These are phyloP conservation scores for Lasius platythorax DNA, from an alignment of 2,888 invertebrate species.

Conservation along the genomic window DNA sequence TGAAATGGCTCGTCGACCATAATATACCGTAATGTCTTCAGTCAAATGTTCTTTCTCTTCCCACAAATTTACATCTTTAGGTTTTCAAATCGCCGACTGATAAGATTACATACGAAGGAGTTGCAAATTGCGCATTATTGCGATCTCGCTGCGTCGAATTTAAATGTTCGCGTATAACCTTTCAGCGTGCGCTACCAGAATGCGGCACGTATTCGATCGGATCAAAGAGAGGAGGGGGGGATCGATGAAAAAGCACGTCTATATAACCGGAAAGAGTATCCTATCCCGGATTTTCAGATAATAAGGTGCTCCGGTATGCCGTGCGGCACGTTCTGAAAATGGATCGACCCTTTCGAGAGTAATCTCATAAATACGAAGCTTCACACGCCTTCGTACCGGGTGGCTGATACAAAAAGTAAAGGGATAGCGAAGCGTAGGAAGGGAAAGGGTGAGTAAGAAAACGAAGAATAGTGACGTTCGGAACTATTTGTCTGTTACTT, in stretches of 20 bases:
- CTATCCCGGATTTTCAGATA: conserved; percentile 72
- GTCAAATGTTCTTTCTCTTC: background rate
- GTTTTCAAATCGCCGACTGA: background rate
- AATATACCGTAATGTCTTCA: background rate
- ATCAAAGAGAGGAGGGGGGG: background rate
- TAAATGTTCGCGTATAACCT: conserved; percentile 42
- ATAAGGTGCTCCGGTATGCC: conserved; percentile 75
- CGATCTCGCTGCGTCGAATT: conserved; percentile 33
- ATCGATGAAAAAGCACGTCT: conserved; percentile 67
- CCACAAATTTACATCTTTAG: background rate
- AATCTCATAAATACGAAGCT: conserved; percentile 76
- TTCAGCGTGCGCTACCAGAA: background rate
- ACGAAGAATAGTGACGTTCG: conserved; percentile 48
- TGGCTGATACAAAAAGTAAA: conserved; percentile 60
- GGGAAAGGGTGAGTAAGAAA: background rate
- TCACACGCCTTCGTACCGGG: conserved; percentile 52
- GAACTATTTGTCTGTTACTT: conserved; percentile 46
- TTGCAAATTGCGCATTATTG: conserved; percentile 34
- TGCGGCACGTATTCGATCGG: conserved; percentile 33
- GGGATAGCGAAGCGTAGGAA: background rate
- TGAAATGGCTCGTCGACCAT: background rate
- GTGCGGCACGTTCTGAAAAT: conserved; percentile 69
- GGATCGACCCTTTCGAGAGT: conserved; percentile 74
- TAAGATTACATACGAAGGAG: conserved; percentile 15
- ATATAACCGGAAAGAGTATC: conserved; percentile 60